A percentile compares a stretch with the other conserved stretches of the same genome.
phyloP scores from a whole-genome alignment of 2,888 invertebrate species.

The Scaptomyza reducta region DNA sequence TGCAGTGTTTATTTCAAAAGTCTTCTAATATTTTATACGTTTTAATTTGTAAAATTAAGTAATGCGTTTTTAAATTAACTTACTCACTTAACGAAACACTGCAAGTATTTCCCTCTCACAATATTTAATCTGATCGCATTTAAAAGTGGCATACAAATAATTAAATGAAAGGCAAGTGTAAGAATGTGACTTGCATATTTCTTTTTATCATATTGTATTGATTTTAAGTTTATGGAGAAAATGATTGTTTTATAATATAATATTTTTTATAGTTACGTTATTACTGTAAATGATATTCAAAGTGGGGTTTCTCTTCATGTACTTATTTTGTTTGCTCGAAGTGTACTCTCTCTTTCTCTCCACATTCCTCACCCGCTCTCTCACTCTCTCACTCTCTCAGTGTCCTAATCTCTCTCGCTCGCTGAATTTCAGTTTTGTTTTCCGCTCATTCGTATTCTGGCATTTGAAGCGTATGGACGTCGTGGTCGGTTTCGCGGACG shows the following conservation, averaged over 20 bases:
- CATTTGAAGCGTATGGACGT: constrained; percentile 51
- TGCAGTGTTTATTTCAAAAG: neutral
- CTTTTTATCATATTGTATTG: too few species aligned
- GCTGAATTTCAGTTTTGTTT: constrained; percentile 46
- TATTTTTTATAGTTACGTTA: too few species aligned
- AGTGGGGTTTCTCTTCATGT: constrained; percentile 2
- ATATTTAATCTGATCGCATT: neutral
- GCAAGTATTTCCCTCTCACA: neutral
- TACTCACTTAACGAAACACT: constrained; percentile 12
- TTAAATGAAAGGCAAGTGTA: too few species aligned
- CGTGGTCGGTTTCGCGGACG: constrained; percentile 50
- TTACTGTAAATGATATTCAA: constrained; percentile 1
- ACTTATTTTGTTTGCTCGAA: neutral
- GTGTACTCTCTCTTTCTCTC: neutral
- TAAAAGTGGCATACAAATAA: neutral
- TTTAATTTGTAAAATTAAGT: neutral
- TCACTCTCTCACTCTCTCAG: neutral
- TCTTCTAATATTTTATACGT: too few species aligned
- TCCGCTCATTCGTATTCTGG: constrained; percentile 53
- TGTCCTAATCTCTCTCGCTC: neutral
- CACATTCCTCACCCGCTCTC: neutral
- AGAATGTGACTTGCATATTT: neutral
- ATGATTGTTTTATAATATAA: too few species aligned
- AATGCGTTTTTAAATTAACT: neutral
- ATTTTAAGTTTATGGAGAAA: too few species aligned